A percentile compares a stretch with the other conserved stretches of the same genome.
Conservation (phyloP, 2,888 invertebrate genomes). For the Gandaritis pyraliata region DNA sequence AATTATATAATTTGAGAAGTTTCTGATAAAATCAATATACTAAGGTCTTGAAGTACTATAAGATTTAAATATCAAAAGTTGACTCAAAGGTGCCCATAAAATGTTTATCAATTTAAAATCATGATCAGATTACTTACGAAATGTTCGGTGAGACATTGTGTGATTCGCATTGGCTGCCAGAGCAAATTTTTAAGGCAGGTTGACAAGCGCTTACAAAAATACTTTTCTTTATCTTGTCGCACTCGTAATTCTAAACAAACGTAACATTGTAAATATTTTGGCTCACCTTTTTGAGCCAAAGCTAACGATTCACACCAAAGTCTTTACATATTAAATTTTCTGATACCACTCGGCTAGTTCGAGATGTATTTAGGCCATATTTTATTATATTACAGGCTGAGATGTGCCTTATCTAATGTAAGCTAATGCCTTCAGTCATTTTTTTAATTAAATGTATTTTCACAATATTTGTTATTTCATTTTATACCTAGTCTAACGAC, state of each 20-base stretch:
- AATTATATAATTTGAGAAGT: slow-evolving; percentile 11
- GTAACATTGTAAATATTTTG: background rate
- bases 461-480: slow-evolving; percentile 45
- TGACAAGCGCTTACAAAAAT: no score
- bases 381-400: slow-evolving; percentile 48
- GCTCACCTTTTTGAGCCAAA: background rate
- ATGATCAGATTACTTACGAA: slow-evolving; percentile 2
- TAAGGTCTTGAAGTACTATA: background rate
- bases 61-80: slow-evolving; percentile 57
- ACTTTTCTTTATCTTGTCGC: background rate
- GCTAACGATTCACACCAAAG: slow-evolving; percentile 22
- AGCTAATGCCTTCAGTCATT: slow-evolving; percentile 73
- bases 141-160: slow-evolving; percentile 12
- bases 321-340: slow-evolving; percentile 9
- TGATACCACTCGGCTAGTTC: slow-evolving; percentile 13
- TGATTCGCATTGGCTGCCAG: slow-evolving; percentile 2
- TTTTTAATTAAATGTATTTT: slow-evolving; percentile 71
- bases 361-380: slow-evolving; percentile 48
- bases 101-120: background rate
- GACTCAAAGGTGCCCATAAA: slow-evolving; percentile 74
- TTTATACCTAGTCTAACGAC: slow-evolving; percentile 1
- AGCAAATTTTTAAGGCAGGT: no score
- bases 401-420: slow-evolving; percentile 63
- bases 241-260: background rate
- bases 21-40: slow-evolving; percentile 4